Base-by-base conservation (phyloP, 1,140 invertebrate species). In the Apis laboriosa region DNA sequence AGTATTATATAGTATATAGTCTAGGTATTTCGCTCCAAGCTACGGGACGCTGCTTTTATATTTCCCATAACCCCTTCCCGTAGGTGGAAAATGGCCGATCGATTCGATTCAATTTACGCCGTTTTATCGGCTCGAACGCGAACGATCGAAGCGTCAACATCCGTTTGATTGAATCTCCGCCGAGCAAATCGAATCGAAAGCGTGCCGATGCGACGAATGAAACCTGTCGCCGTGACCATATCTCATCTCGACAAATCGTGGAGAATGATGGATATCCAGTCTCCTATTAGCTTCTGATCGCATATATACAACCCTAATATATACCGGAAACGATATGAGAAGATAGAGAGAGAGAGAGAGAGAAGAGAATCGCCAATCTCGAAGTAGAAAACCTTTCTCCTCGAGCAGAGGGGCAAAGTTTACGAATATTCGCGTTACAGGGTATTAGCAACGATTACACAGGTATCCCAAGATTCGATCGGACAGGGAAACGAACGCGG, bases 141-240 rank as follows among this genome's bases (percentile, higher is more conserved):
- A 60, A 58, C 64, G 53, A 60, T 17, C 66, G 21, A 64, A 86
- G 76, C 68, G 85, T 71, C 68, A 72, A n/a, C 3, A 34, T 53
- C 58, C 51, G n/a, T n/a, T n/a, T n/a, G 66, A 53, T 80, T 70
- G 64, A 66, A 13, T 60, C n/a, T 24, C 34, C 2, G 71, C 8
- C n/a, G 21, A 13, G 21, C 63, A 55, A 49, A 64, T 60, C 28
- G 34, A 49, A 67, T 49, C 67, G 2, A 24, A 24, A 24, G 24
- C 24, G 24, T 24, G 0, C 0, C 24, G 0, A 24, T 24, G 24
- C 24, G 24, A 24, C 24, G 24, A 24, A 24, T 24, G 24, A 24
- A 24, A 24, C 24, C 24, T 24, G 24, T 24, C 24, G 24, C 24
- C 24, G 24, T 24, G 24, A 24, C 24, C 24, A 24, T 24, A 24